Percentiles rank a stretch among this genome's conserved stretches.
Evolutionary conservation across 2,797 vertebrate species (phyloP).

Genomic region (Xenops minutus): DNA sequence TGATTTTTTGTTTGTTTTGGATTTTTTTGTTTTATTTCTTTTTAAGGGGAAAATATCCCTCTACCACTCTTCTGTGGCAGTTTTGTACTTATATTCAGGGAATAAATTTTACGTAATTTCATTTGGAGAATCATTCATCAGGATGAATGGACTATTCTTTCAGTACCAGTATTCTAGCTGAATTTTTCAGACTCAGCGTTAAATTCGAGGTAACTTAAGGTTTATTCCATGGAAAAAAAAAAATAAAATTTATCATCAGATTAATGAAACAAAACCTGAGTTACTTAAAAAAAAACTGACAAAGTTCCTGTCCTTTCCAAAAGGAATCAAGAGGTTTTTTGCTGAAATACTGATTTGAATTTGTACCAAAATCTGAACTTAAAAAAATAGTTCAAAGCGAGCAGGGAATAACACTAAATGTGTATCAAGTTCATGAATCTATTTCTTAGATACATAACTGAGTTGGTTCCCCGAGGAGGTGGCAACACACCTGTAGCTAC

Average conservation of each 20-base stretch:
- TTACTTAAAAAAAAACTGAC: background rate
- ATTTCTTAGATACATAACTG: background rate
- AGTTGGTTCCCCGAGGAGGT: background rate
- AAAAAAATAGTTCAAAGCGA: background rate
- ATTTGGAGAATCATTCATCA: background rate
- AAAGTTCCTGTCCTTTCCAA: background rate
- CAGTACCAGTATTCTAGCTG: background rate
- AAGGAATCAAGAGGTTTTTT: background rate
- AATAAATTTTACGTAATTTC: background rate
- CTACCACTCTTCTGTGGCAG: background rate
- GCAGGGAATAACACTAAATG: background rate
- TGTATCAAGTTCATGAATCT: background rate
- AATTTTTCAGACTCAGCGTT: background rate
- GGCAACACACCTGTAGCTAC: background rate
- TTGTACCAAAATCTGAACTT: background rate
- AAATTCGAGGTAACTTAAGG: background rate
- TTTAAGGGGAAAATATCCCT: background rate
- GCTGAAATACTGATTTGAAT: background rate
- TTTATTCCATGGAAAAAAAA: background rate
- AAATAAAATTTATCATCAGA: fast-evolving
- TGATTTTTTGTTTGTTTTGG: no score
- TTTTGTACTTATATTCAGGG: background rate
- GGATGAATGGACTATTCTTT: background rate
- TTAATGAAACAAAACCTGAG: background rate
- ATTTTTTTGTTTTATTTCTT: background rate